These are phyloP conservation scores for Aythya baeri DNA, from an alignment of 2,113 vertebrate genomes.

Conservation along the genomic window DNA sequence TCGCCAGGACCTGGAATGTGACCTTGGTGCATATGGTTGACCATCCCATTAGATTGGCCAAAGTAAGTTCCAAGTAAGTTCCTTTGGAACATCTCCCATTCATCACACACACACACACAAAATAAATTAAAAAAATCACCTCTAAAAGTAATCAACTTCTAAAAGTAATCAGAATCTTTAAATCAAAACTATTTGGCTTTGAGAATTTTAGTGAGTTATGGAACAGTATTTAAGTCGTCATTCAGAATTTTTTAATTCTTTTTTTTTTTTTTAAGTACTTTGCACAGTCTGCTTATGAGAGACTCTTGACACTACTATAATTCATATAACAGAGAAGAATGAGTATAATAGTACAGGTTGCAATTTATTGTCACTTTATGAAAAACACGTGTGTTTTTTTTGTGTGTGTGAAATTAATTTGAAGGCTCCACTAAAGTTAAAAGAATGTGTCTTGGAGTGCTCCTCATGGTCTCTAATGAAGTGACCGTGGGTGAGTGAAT, in stretches of 20 bases:
- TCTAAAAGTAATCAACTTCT: not conserved
- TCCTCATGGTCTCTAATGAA: not conserved
- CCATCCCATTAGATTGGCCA: not conserved
- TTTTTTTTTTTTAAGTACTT: not conserved
- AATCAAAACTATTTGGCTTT: not conserved
- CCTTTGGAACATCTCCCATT: constrained; percentile 19
- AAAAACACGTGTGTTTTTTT: not conserved
- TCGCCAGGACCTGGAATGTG: constrained; percentile 34
- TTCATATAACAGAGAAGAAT: not conserved
- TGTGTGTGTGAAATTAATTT: not conserved
- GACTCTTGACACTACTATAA: not conserved
- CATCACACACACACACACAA: not conserved
- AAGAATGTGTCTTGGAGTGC: not conserved
- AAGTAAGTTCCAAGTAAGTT: not conserved
- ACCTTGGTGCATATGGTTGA: constrained; percentile 38
- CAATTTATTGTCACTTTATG: not conserved
- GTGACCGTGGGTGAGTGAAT: not conserved
- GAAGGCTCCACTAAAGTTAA: not conserved
- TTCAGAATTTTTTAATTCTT: not conserved
- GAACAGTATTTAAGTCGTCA: not conserved
- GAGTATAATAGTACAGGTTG: not conserved
- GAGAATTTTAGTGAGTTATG: not conserved
- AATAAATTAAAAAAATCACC: not conserved
- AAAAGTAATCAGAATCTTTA: not conserved
- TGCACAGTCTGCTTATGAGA: not conserved